phyloP scores from a whole-genome alignment of 2,888 invertebrate species.

The Phanerotoma sp. region DNA sequence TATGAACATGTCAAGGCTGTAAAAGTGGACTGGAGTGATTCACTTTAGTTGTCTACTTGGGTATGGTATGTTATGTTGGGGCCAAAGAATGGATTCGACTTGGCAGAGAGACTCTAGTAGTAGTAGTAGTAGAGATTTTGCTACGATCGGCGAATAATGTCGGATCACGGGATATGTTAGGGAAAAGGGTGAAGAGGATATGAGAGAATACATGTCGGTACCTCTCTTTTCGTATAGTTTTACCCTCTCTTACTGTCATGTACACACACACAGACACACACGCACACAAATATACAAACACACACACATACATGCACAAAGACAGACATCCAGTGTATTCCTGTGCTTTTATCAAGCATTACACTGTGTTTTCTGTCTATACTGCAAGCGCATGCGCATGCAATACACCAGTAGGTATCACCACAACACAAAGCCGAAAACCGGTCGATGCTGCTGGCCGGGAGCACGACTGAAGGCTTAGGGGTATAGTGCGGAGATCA shows the following conservation, averaged over 20 bases:
- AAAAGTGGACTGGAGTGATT: slow-evolving; percentile 11
- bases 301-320: too few species aligned
- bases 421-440: slow-evolving; percentile 34
- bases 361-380: slow-evolving; percentile 4
- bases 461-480: slow-evolving; percentile 15
- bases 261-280: too few species aligned
- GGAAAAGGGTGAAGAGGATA: slow-evolving; percentile 27
- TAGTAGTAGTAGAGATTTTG: slow-evolving; percentile 30
- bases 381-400: slow-evolving; percentile 32
- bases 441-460: slow-evolving; percentile 56
- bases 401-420: slow-evolving; percentile 1
- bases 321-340: too few species aligned
- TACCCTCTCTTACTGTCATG: not conserved
- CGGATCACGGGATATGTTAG: slow-evolving; percentile 33
- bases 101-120: slow-evolving; percentile 19
- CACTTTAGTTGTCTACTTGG: not conserved
- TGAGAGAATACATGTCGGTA: slow-evolving; percentile 8
- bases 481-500: slow-evolving; percentile 32
- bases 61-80: too few species aligned
- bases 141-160: slow-evolving; percentile 38
- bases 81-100: slow-evolving; percentile 9
- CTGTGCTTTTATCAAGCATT: not conserved
- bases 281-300: too few species aligned
- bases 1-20: slow-evolving; percentile 18
- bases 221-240: slow-evolving; percentile 1